Evolutionary conservation across 2,113 vertebrate species (phyloP), one percentile per base, ranked within the genome.

Genomic region (Ceyx melanurus): DNA sequence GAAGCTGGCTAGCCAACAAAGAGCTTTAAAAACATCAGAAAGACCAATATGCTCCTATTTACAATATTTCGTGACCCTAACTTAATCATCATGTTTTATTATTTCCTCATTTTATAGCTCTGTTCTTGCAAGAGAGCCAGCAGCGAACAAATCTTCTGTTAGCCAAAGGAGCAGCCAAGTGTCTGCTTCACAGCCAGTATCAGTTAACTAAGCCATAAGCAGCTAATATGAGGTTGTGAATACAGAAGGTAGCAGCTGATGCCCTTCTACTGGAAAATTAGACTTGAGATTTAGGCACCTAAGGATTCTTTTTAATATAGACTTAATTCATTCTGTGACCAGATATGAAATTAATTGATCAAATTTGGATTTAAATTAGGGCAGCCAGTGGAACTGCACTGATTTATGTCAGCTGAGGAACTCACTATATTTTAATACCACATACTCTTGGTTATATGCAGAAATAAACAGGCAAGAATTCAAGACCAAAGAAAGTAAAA

Each of bases 251-350:
- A 95, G 86, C 95, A 97, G 95, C 95, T 97, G 95, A 97, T 89
- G 71, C 78, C 50, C 74, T n/a, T 93, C 79, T 78, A 62, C 82
- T 88, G 80, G 93, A 96, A 97, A 96, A 97, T 94, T 79, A 96
- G 77, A 56, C 88, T 77, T 74, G 67, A 48, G 40, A 3, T 90
- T 92, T 92, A 76, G 35, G 66, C 22, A 93, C 31, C 25, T 75
- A 56, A 85, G 37, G 48, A 76, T 58, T 68, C 46, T 87, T 73
- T 53, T 88, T 64, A 74, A 11, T 5, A 26, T 42, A n/a, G 42
- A 23, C 57, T 85, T 73, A 84, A 89, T 93, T 94, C 70, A 68
- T 89, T 84, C 78, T 79, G 57, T 10, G 5, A 73, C 42, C 19
- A 1, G 3, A 54, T 82, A 87, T 93, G 62, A 91, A 95, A 65